Base-by-base conservation (phyloP, 2,888 invertebrate genomes). In the Spialia ferax region DNA sequence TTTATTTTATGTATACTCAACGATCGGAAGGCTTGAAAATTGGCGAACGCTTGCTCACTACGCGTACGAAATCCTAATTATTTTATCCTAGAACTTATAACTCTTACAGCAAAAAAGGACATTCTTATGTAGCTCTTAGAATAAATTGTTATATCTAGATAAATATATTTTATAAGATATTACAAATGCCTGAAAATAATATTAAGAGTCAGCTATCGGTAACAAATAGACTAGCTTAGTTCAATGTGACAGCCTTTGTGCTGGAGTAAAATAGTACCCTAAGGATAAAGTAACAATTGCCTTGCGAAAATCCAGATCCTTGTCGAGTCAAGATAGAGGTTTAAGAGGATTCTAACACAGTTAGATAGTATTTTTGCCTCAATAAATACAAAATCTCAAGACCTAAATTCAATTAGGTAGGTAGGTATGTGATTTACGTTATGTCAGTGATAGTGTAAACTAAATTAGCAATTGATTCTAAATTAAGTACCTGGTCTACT, bases 1-100 rank as follows among this genome's bases (percentile, higher is more conserved):
- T 86, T 84, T 81, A 80, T 87, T 89, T 86, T 87, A 86, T 87
- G 84, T 86, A 80, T 80, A 83, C 79, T 73, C 75, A 70, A 74
- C 75, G 74, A 77, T 76, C 74, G 75, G 70, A 75, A 74, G 72
- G 74, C 76, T 78, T 73, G 74, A 73, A 75, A 75, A 74, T 73
- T 74, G 71, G 66, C 54, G 29, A 75, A 72, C 66, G 68, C 68
- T 67, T 73, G 71, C 67, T 73, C 71, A 69, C 68, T 74, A 73
- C 71, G 70, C 68, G 70, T 73, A 45, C 60, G 32, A 66, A 60
- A 60, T 60, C 29, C 22, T 66, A 66, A 66, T 60, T 66, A 66
- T 65, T 66, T 66, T 66, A 38, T 32, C 32, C 35, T 15, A 52
- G n/a, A 52, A 62, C 35, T 22, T 52, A 62, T 11, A 15, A 8